phyloP scores from a whole-genome alignment of 1,140 invertebrate species.

The Drosophila suzukii region DNA sequence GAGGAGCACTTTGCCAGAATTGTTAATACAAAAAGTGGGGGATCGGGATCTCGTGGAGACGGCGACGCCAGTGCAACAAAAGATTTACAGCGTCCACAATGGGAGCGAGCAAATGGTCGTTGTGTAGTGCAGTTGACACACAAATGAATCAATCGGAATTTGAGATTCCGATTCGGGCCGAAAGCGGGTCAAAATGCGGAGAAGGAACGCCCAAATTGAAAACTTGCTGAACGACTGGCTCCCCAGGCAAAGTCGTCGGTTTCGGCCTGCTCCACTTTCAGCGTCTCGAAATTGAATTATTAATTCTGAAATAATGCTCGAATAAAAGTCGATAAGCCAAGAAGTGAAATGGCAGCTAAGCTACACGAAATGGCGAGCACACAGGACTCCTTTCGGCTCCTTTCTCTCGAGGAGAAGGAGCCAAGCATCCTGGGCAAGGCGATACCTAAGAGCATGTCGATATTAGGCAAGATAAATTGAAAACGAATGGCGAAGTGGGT shows the following conservation, averaged over 20 bases:
- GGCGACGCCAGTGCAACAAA: slow-evolving; percentile 49
- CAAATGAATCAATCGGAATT: slow-evolving; percentile 62
- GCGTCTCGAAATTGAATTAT: slow-evolving; percentile 56
- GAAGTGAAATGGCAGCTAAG: slow-evolving; percentile 49
- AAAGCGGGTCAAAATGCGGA: neutral
- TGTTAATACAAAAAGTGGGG: slow-evolving; percentile 39
- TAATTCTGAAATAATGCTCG: slow-evolving; percentile 55
- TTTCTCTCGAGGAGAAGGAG: slow-evolving; percentile 31
- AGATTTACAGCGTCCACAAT: slow-evolving; percentile 53
- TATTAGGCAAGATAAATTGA: slow-evolving; percentile 83
- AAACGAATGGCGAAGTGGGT: slow-evolving; percentile 63
- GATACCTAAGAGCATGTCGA: slow-evolving; percentile 71
- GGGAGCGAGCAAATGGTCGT: slow-evolving; percentile 12
- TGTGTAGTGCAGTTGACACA: slow-evolving; percentile 39
- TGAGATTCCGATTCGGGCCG: slow-evolving; percentile 10
- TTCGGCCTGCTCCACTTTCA: slow-evolving; percentile 32
- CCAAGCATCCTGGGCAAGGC: slow-evolving; percentile 29
- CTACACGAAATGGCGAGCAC: slow-evolving; percentile 16
- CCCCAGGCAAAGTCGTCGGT: neutral
- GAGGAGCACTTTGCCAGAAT: slow-evolving; percentile 50
- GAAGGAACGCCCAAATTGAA: slow-evolving; percentile 12
- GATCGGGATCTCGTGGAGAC: slow-evolving; percentile 1
- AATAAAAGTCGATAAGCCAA: slow-evolving; percentile 58
- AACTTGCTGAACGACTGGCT: neutral
- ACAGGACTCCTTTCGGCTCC: slow-evolving; percentile 5